Percentiles rank a stretch among this genome's conserved stretches.
Evolutionary conservation across 2,888 invertebrate species (phyloP).

Genomic region (Pseudoips prasinana): DNA sequence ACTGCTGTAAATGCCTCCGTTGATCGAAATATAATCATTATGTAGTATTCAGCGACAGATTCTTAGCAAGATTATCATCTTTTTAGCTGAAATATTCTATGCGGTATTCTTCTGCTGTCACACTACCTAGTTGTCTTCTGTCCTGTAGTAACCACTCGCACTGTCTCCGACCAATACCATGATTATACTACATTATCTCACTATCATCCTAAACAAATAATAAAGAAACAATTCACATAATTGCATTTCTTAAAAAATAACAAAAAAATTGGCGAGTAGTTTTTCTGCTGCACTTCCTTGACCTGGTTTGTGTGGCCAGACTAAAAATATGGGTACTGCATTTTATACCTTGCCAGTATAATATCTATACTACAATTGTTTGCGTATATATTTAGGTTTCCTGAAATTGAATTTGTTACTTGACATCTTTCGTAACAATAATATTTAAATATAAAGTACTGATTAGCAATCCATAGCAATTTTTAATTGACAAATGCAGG

Average conservation of each 20-base stretch:
- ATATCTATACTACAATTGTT: no score
- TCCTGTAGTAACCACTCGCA: slow-evolving; percentile 49
- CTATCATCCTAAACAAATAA: slow-evolving; percentile 40
- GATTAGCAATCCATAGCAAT: no score
- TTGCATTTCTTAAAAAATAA: slow-evolving; percentile 59
- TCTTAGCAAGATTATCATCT: slow-evolving; percentile 42
- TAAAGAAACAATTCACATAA: slow-evolving; percentile 45
- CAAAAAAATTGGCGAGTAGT: slow-evolving; percentile 58
- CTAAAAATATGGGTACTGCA: slow-evolving; percentile 33
- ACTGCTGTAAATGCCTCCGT: slow-evolving; percentile 25
- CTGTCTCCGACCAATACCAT: slow-evolving; percentile 48
- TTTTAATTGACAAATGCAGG: no score
- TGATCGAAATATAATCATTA: slow-evolving; percentile 33
- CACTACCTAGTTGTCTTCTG: slow-evolving; percentile 52
- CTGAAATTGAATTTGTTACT: no score
- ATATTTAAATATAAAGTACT: no score
- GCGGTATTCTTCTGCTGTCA: slow-evolving; percentile 67
- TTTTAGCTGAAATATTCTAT: slow-evolving; percentile 44
- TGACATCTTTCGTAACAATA: no score
- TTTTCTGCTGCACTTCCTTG: slow-evolving; percentile 69
- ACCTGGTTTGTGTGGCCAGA: slow-evolving; percentile 57
- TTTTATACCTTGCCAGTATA: slow-evolving; percentile 19
- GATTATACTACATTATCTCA: slow-evolving; percentile 45
- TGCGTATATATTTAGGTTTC: no score
- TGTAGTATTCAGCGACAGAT: slow-evolving; percentile 27